Base-by-base conservation (phyloP, 1,140 invertebrate species). In the Lamellibrachia luymesi region DNA sequence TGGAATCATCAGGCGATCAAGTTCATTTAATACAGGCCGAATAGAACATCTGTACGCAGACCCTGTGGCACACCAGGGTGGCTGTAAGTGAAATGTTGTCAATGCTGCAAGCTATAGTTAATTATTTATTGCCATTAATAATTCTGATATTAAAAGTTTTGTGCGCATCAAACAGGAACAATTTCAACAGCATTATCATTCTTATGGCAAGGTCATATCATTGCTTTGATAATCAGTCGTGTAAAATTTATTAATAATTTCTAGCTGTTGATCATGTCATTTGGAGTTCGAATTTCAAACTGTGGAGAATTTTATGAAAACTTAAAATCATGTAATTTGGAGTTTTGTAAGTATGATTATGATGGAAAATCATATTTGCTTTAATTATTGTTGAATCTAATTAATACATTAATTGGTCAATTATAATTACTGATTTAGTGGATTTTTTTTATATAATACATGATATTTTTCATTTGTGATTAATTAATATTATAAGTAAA, bases 1-100 rank as follows among this genome's bases (percentile, higher is more conserved):
- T 97, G 99, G 99, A 0, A 98, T 99, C 64, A 98, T 99, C 50
- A 96, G 99, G 92, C 96, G 99, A 92, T 98, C 99, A 0, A 99
- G 98, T 95, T 98, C 98, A 0, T 99, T 99, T 95, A 99, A 99
- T 96, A 99, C 99, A 2, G 97, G 97, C 6, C 97, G 99, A 94
- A 99, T 99, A 94, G 98, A 99, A 95, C 99, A 99, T 97, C 96
- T 99, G 90, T 99, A 99, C 97, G 98, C 97, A 4, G 98, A 99
- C 96, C 98, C 98, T 1, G 97, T 97, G 91, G 97, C 98, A 91
- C 98, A 99, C 96, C 97, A 97, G 93, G 95, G 96, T 95, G 96
- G 96, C 94, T 95, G 96, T 97, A 95, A 93, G 38, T 92, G 92
- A 80, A 2, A 13, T 25, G 52, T 91, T 80, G 49, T 38, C 50